Percentiles rank a stretch among this genome's conserved stretches.
phyloP scores from a whole-genome alignment of 2,888 invertebrate genomes.

The Hermodice carunculata region DNA sequence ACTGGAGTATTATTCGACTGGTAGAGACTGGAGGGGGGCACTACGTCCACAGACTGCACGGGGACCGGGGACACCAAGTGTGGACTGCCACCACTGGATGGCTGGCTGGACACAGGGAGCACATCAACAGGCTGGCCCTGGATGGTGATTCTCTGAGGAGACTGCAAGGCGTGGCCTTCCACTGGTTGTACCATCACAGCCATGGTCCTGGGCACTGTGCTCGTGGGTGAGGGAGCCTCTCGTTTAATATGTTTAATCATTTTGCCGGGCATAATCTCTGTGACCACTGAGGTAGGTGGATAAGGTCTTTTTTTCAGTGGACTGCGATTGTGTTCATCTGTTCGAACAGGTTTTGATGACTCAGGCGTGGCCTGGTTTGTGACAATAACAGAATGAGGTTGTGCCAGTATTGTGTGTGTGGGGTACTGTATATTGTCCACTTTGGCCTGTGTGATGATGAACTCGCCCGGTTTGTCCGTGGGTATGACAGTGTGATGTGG shows the following conservation, averaged over 20 bases:
- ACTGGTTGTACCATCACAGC: constrained; percentile 16
- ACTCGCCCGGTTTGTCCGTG: too few species aligned
- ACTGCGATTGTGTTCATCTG: constrained; percentile 50
- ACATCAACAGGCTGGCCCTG: too few species aligned
- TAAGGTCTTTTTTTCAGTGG: constrained; percentile 67
- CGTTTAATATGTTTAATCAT: constrained; percentile 12
- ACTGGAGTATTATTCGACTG: not conserved
- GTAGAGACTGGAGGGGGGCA: not conserved
- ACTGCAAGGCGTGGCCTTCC: constrained; percentile 12
- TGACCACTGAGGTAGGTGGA: too few species aligned
- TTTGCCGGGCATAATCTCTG: constrained; percentile 15
- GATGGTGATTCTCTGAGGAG: constrained; percentile 8
- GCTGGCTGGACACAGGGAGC: too few species aligned
- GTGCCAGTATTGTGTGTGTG: too few species aligned
- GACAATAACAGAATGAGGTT: too few species aligned
- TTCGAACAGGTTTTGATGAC: too few species aligned
- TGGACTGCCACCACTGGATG: too few species aligned
- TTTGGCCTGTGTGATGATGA: too few species aligned
- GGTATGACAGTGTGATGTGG: not conserved
- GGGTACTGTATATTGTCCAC: too few species aligned
- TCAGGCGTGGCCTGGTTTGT: too few species aligned
- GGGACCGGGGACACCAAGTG: constrained; percentile 16
- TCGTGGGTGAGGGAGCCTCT: constrained; percentile 9
- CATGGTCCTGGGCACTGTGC: constrained; percentile 8
- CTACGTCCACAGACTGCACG: not conserved